phyloP scores from a whole-genome alignment of 2,888 invertebrate genomes.

The Nephrocerus scutellatus region DNA sequence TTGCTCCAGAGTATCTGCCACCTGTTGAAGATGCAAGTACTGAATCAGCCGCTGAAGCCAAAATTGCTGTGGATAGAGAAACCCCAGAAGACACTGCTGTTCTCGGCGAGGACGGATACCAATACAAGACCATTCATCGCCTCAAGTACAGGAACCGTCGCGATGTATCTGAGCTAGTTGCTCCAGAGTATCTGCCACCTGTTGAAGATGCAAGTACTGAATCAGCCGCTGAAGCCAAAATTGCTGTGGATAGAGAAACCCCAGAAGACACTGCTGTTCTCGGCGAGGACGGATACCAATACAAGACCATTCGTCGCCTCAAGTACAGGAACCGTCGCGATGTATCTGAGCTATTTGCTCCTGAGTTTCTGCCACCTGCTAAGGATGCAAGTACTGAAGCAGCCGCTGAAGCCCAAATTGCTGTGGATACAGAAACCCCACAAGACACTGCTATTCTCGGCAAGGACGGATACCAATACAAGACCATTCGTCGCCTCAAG shows the following conservation, averaged over 20 bases:
- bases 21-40: constrained; percentile 10
- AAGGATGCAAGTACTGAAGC: no score
- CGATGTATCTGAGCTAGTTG: constrained; percentile 34
- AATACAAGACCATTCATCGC: constrained; percentile 13
- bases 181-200: constrained; percentile 17
- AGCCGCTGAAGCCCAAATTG: constrained; percentile 5
- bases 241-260: constrained; percentile 5
- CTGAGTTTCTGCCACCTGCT: constrained; percentile 14
- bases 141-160: constrained; percentile 32
- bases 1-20: constrained; percentile 15
- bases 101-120: constrained; percentile 34
- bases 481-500: constrained; percentile 11
- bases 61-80: no score
- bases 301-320: constrained; percentile 6
- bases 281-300: constrained; percentile 10
- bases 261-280: constrained; percentile 4
- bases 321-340: constrained; percentile 16
- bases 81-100: constrained; percentile 27
- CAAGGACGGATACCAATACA: constrained; percentile 16
- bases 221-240: constrained; percentile 5
- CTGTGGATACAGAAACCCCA: constrained; percentile 4
- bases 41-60: constrained; percentile 5
- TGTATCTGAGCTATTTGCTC: constrained; percentile 11
- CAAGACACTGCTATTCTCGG: constrained; percentile 9
- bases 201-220: not conserved